Evolutionary conservation across 2,888 invertebrate species (phyloP), one percentile per base, ranked within the genome.

Genomic region (Nymphalis urticae): DNA sequence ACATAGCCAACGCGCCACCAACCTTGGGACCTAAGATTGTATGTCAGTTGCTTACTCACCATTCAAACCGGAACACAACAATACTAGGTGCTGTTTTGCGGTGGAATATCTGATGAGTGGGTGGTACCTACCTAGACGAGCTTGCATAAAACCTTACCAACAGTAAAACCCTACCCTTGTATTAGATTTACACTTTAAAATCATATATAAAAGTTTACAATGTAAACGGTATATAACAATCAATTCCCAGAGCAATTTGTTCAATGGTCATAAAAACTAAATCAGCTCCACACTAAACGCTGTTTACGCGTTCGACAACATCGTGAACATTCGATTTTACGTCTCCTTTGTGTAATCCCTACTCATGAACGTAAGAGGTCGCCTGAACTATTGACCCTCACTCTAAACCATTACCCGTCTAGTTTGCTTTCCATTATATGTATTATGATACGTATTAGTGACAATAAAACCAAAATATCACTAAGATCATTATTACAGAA

Each of bases 261-360:
- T 60, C 47, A 42, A 42, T 59, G 59, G 36, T 42, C 19, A 21
- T 59, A 59, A 59, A 59, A 59, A 59, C 36, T 47, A 48, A 60
- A 60, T 60, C 47, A 47, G 60, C 42, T 60, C 21, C 17, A 60
- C 21, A 48, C 47, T 60, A 24, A 60, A n/a, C 56, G 48, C 48
- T 56, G 51, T 47, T 64, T 61, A 70, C 61, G 54, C 24, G 63
- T 62, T 27, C 50, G 58, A 54, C 27, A 50, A 61, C 42, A 56
- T 66, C 54, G 69, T 47, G 62, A 63, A 66, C 54, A 70, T 70
- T 70, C 47, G 56, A 64, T 67, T 67, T 67, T 62, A 66, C 64
- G 61, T 64, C 54, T 60, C 64, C 60, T 64, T 61, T 61, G 64
- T 62, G 54, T 64, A 70, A 70, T 70, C 63, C 64, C 64, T 64